A percentile compares a stretch with the other conserved stretches of the same genome.
Conservation (phyloP, 2,797 vertebrate species). For the Adrianichthys oophorus region DNA sequence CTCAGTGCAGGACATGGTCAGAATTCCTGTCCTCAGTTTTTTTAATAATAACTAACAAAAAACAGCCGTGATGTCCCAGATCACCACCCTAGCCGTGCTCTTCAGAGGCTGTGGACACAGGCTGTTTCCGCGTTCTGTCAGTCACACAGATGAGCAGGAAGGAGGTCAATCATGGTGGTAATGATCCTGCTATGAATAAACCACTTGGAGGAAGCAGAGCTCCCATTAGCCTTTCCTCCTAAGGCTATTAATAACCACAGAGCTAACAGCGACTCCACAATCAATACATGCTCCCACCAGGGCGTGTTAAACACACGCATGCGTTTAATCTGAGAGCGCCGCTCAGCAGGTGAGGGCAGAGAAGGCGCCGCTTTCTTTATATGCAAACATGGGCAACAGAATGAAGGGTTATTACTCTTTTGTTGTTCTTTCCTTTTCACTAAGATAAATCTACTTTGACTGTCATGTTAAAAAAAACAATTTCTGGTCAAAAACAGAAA, state of each 20-base stretch:
- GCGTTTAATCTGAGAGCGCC: constrained; percentile 26
- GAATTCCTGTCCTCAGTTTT: not conserved
- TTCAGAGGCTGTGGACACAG: not conserved
- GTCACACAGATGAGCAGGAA: constrained; percentile 52
- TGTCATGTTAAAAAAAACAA: too few species aligned
- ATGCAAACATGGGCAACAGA: too few species aligned
- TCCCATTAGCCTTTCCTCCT: constrained; percentile 70
- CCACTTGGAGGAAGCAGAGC: constrained; percentile 68
- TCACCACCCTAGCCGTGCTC: not conserved
- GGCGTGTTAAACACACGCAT: constrained; percentile 47
- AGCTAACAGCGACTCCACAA: constrained; percentile 58
- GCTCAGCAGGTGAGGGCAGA: constrained; percentile 14
- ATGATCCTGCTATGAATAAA: constrained; percentile 76
- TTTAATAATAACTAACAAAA: not conserved
- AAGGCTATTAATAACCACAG: constrained; percentile 73
- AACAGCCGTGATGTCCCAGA: not conserved
- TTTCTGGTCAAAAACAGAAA: too few species aligned
- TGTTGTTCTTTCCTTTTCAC: too few species aligned
- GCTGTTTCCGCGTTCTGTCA: constrained; percentile 15
- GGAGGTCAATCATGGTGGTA: constrained; percentile 58
- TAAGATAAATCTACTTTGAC: too few species aligned
- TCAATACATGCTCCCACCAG: constrained; percentile 50
- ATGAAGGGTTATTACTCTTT: too few species aligned
- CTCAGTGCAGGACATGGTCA: too few species aligned
- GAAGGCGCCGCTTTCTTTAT: too few species aligned